These are phyloP conservation scores for Erebia palarica DNA, from an alignment of 2,888 invertebrate species.

Conservation along the genomic window DNA sequence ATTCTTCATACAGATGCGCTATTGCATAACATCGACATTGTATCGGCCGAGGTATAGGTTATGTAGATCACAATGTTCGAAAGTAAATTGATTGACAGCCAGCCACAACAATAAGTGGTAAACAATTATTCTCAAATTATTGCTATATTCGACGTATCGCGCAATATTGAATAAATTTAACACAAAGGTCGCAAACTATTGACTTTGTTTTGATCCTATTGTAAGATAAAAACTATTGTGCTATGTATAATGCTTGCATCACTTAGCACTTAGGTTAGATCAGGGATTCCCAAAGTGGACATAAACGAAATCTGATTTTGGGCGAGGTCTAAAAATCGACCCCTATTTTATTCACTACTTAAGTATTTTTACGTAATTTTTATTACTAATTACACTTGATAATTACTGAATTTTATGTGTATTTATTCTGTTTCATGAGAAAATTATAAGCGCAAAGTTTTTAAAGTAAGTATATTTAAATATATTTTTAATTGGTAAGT, in stretches of 20 bases:
- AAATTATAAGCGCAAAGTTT: too few species aligned
- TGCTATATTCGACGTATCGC: constrained; percentile 62
- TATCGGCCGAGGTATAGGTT: constrained; percentile 45
- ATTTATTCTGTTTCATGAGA: too few species aligned
- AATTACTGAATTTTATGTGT: too few species aligned
- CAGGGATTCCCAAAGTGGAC: too few species aligned
- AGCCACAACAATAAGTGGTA: constrained; percentile 65
- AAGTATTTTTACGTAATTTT: too few species aligned
- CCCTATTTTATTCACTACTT: too few species aligned
- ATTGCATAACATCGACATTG: constrained; percentile 48
- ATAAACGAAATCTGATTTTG: too few species aligned
- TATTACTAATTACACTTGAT: too few species aligned
- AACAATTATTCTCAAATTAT: constrained; percentile 72
- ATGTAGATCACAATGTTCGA: constrained; percentile 72
- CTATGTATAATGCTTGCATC: constrained; percentile 55
- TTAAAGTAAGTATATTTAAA: too few species aligned
- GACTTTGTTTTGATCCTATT: constrained; percentile 75
- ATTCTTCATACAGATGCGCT: constrained; percentile 40
- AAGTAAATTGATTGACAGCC: constrained; percentile 77
- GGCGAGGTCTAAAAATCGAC: too few species aligned
- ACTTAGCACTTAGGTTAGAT: constrained; percentile 41
- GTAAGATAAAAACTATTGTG: constrained; percentile 64
- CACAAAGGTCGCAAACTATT: constrained; percentile 74
- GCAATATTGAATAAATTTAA: constrained; percentile 68
- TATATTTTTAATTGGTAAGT: too few species aligned